phyloP scores from a whole-genome alignment of 2,888 invertebrate species.

The Ectemnius continuus region DNA sequence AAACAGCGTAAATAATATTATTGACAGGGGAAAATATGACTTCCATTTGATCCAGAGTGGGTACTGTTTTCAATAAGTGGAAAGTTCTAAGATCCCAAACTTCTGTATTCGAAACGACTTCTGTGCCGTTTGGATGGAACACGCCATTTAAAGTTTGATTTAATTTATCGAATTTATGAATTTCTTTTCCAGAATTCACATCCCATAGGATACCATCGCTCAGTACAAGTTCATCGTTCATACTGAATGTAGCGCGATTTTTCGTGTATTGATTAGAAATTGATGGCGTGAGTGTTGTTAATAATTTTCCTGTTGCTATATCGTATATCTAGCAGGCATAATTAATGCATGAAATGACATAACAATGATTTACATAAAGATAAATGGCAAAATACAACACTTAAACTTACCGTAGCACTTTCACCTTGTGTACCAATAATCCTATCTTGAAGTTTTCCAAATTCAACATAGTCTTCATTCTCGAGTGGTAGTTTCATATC shows the following conservation, averaged over 20 bases:
- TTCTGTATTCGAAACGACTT: slow-evolving; percentile 98
- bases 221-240: slow-evolving; percentile 95
- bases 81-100: slow-evolving; percentile 98
- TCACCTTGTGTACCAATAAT: slow-evolving; percentile 94
- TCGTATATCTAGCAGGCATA: slow-evolving; percentile 86
- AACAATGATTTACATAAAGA: neutral
- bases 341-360: neutral
- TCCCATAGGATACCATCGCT: slow-evolving; percentile 97
- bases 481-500: slow-evolving; percentile 81
- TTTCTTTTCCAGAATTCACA: slow-evolving; percentile 89
- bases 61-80: slow-evolving; percentile 95
- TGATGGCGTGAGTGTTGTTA: slow-evolving; percentile 87
- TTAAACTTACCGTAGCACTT: slow-evolving; percentile 84
- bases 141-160: slow-evolving; percentile 97
- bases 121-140: slow-evolving; percentile 98
- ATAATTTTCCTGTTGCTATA: slow-evolving; percentile 86
- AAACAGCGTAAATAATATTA: slow-evolving; percentile 92
- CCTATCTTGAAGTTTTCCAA: slow-evolving; percentile 92
- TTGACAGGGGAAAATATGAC: slow-evolving; percentile 93
- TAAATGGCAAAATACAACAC: neutral
- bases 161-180: slow-evolving; percentile 98
- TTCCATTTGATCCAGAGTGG: slow-evolving; percentile 93
- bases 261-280: slow-evolving; percentile 95
- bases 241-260: slow-evolving; percentile 96
- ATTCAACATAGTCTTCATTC: slow-evolving; percentile 94